Evolutionary conservation across 2,797 vertebrate genomes (phyloP).

Genomic region (Argya squamiceps): DNA sequence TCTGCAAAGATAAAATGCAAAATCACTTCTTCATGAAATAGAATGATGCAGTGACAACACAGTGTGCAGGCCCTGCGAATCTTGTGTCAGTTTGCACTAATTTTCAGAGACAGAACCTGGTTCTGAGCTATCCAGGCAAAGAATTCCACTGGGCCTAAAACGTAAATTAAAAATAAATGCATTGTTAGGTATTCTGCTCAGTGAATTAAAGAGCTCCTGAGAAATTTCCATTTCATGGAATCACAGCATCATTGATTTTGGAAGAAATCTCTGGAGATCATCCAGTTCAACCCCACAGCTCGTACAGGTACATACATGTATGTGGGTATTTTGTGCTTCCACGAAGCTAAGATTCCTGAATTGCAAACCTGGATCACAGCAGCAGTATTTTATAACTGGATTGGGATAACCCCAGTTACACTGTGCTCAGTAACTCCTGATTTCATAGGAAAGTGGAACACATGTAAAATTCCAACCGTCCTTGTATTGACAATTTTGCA

Average conservation of each 20-base stretch:
- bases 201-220: not conserved
- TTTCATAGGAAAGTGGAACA: not conserved
- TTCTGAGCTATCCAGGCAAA: not conserved
- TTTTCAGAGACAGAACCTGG: not conserved
- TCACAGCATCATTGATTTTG: not conserved
- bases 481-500: not conserved
- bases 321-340: not conserved
- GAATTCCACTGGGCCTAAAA: not conserved
- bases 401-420: not conserved
- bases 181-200: accelerated
- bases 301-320: not conserved
- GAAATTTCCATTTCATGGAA: not conserved
- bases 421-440: not conserved
- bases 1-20: not conserved
- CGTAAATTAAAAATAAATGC: not conserved
- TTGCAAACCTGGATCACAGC: not conserved
- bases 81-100: not conserved
- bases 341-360: not conserved
- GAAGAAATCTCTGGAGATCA: not conserved
- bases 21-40: not conserved
- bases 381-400: not conserved
- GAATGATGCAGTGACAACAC: not conserved
- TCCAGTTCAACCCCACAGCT: not conserved
- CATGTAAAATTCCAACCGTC: not conserved
- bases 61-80: not conserved